A percentile compares a stretch with the other conserved stretches of the same genome.
Conservation (phyloP, 1,140 invertebrate species). For the Drosophila varians region DNA sequence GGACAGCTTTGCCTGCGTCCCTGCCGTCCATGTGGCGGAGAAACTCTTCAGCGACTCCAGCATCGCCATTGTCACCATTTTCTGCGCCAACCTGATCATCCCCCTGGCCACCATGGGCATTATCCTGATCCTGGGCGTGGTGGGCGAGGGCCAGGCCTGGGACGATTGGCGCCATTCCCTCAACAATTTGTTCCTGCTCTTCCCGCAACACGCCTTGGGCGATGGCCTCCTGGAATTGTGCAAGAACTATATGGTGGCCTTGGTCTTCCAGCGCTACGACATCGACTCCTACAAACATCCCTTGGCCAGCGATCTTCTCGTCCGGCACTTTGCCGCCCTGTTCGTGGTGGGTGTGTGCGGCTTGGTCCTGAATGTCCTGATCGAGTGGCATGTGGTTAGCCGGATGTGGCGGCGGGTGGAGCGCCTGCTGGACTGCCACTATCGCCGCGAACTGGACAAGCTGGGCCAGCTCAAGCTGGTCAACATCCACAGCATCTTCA, state of each 20-base stretch:
- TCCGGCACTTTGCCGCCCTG: slow-evolving; percentile 85
- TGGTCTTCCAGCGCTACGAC: slow-evolving; percentile 86
- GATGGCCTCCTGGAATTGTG: slow-evolving; percentile 87
- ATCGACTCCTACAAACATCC: slow-evolving; percentile 88
- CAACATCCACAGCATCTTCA: slow-evolving; percentile 64
- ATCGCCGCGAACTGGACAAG: slow-evolving; percentile 48
- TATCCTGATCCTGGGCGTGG: slow-evolving; percentile 87
- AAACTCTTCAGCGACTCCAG: slow-evolving; percentile 87
- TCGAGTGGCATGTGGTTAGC: slow-evolving; percentile 84
- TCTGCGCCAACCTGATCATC: slow-evolving; percentile 87
- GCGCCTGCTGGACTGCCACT: slow-evolving; percentile 43
- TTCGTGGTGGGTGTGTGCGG: slow-evolving; percentile 84
- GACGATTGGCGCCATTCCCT: slow-evolving; percentile 85
- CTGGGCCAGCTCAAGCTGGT: slow-evolving; percentile 62
- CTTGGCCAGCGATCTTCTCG: slow-evolving; percentile 85
- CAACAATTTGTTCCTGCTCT: slow-evolving; percentile 86
- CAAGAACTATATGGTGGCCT: slow-evolving; percentile 86
- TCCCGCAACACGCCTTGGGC: slow-evolving; percentile 87
- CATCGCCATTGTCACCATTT: slow-evolving; percentile 87
- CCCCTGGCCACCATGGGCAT: slow-evolving; percentile 86
- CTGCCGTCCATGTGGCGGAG: slow-evolving; percentile 85
- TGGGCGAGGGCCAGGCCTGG: slow-evolving; percentile 85
- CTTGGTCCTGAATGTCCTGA: slow-evolving; percentile 85
- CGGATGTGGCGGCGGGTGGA: slow-evolving; percentile 36
- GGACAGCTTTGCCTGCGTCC: slow-evolving; percentile 84